Evolutionary conservation across 2,113 vertebrate species (phyloP).

Genomic region (Melanotaenia duboulayi): DNA sequence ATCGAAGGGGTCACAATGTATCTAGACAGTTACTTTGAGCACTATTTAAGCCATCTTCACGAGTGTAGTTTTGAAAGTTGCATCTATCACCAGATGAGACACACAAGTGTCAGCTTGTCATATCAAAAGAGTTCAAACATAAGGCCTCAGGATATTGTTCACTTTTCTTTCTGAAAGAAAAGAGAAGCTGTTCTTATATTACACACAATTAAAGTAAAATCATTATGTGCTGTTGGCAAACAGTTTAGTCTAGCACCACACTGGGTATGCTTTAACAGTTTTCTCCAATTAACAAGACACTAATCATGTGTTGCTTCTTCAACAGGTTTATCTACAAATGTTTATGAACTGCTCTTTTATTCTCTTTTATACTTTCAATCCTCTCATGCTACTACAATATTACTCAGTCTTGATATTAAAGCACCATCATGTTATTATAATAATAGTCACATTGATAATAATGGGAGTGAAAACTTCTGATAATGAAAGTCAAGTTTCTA

Average conservation of each 20-base stretch:
- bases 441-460: background rate
- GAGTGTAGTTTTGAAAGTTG: slow-evolving; percentile 45
- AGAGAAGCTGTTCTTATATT: slow-evolving; percentile 47
- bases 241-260: slow-evolving; percentile 61
- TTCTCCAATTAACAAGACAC: slow-evolving; percentile 71
- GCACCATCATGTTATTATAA: slow-evolving; percentile 3
- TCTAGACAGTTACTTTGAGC: slow-evolving; percentile 48
- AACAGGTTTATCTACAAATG: slow-evolving; percentile 53
- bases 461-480: slow-evolving; percentile 13
- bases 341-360: slow-evolving; percentile 27
- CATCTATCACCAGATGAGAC: slow-evolving; percentile 37
- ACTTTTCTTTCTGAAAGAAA: slow-evolving; percentile 69
- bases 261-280: slow-evolving; percentile 64
- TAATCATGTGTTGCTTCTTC: slow-evolving; percentile 70
- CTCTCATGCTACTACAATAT: background rate
- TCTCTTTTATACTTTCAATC: slow-evolving; percentile 36
- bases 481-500: slow-evolving; percentile 13
- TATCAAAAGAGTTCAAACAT: slow-evolving; percentile 66
- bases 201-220: slow-evolving; percentile 70
- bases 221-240: slow-evolving; percentile 72
- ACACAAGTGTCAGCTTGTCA: slow-evolving; percentile 65
- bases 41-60: slow-evolving; percentile 29
- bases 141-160: slow-evolving; percentile 69
- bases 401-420: slow-evolving; percentile 9
- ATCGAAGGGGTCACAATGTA: slow-evolving; percentile 49